Percentiles rank a stretch among this genome's conserved stretches.
Evolutionary conservation across 2,113 vertebrate genomes (phyloP).

Genomic region (Malurus cyaneus): DNA sequence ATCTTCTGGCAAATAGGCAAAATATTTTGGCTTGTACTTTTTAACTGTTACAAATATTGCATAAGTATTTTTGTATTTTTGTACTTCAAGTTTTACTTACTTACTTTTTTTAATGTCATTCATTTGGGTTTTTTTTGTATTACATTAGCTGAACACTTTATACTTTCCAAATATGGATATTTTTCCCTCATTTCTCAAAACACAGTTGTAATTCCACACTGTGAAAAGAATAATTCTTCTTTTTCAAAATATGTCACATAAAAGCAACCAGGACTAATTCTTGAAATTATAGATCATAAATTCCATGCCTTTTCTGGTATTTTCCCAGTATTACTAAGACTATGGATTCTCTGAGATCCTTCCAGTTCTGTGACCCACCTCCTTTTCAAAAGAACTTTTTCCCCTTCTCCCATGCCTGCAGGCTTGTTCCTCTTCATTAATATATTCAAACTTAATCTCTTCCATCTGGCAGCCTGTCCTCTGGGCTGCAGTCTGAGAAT

Average conservation of each 20-base stretch:
- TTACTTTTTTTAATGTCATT: background rate
- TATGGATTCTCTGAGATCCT: background rate
- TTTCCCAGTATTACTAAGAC: background rate
- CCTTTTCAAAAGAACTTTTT: conserved; percentile 10
- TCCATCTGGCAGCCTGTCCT: conserved; percentile 43
- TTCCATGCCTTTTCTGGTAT: background rate
- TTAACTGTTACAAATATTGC: background rate
- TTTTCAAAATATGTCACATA: background rate
- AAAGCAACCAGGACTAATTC: background rate
- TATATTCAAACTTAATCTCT: conserved; percentile 53
- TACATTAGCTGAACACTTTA: background rate
- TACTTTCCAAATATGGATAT: background rate
- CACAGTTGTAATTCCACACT: background rate
- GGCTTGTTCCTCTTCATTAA: conserved; percentile 44
- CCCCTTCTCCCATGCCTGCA: conserved; percentile 20
- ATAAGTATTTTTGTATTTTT: background rate
- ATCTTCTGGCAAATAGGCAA: background rate
- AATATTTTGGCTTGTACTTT: background rate
- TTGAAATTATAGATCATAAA: background rate
- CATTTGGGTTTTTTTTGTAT: background rate
- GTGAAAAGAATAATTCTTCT: background rate
- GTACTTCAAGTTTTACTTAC: background rate
- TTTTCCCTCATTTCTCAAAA: background rate
- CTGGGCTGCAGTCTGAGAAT: background rate
- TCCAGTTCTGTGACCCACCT: conserved; percentile 13